Evolutionary conservation across 2,888 invertebrate genomes (phyloP), one percentile per base, ranked within the genome.

Genomic region (Tiliacea citrago): DNA sequence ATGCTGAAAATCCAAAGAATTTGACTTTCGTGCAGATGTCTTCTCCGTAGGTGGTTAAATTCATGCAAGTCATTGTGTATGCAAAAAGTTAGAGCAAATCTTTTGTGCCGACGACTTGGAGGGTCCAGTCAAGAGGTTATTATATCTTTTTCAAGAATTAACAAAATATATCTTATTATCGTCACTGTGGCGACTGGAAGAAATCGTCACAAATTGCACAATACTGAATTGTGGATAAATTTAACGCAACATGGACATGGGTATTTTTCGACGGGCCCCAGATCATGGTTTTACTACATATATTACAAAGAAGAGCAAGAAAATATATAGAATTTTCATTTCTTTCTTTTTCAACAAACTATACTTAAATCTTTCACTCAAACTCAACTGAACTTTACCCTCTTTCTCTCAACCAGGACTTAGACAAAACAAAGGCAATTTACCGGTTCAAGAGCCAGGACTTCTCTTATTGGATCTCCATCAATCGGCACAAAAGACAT

Each of bases 401-500:
- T 72, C 47, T 70, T 68, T 63, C 79, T 68, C 55, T 69, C 68
- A 63, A 69, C 51, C 72, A 66, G 81, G 68, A 79, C 83, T 73
- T 69, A 18, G 65, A 79, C 77, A 82, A 82, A 78, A 77, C 73
- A 75, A 84, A 74, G 55, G 66, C 71, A 72, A 74, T 74, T 77
- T 83, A 80, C 69, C 76, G 71, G 66, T 69, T 69, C 73, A 73
- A 21, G 42, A 63, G 82, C 71, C 71, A 73, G 79, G 72, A 79
- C 39, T 79, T 63, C 39, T 83, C 77, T 73, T 86, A 74, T 86
- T 86, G 58, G 78, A 58, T 53, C 61, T 60, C 68, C 73, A 57
- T 85, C 83, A 76, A 75, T 68, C 77, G 79, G 79, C 82, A 85
- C 82, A 84, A 88, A 80, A 84, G 82, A 81, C 75, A 83, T 74